These are phyloP conservation scores for Andrena hattorfiana DNA, from an alignment of 2,888 invertebrate species.

Conservation along the genomic window DNA sequence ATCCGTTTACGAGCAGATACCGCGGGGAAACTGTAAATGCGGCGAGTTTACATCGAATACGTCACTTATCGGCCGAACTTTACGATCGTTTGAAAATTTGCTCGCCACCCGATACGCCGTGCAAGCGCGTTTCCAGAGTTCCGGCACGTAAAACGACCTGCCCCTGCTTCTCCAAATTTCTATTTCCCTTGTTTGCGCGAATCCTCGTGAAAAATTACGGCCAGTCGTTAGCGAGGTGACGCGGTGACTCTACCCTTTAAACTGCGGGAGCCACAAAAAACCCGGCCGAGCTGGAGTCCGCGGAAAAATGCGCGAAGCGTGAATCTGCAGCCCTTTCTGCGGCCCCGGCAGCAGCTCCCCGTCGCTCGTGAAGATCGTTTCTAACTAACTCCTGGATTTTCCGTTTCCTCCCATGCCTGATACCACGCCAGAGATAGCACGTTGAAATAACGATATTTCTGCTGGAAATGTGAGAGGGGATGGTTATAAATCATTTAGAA, in stretches of 20 bases:
- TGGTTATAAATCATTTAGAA: no score
- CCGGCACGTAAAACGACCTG: neutral
- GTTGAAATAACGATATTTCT: constrained; percentile 30
- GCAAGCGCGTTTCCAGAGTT: neutral
- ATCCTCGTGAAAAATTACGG: constrained; percentile 51
- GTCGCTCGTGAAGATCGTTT: constrained; percentile 15
- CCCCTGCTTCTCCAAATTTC: constrained; percentile 1
- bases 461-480: no score
- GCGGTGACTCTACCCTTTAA: constrained; percentile 7
- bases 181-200: constrained; percentile 32
- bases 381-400: constrained; percentile 21
- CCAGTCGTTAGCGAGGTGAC: constrained; percentile 48
- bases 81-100: neutral
- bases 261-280: constrained; percentile 32
- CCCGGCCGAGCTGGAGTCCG: neutral
- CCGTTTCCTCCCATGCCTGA: neutral
- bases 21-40: neutral
- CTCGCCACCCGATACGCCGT: neutral
- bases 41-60: neutral
- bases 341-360: constrained; percentile 3
- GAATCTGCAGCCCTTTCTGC: constrained; percentile 33
- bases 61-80: constrained; percentile 1
- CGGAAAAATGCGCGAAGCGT: neutral
- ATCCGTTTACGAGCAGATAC: neutral
- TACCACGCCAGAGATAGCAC: constrained; percentile 10